Base-by-base conservation (phyloP, 2,113 vertebrate genomes). In the Nesospiza acunhae region DNA sequence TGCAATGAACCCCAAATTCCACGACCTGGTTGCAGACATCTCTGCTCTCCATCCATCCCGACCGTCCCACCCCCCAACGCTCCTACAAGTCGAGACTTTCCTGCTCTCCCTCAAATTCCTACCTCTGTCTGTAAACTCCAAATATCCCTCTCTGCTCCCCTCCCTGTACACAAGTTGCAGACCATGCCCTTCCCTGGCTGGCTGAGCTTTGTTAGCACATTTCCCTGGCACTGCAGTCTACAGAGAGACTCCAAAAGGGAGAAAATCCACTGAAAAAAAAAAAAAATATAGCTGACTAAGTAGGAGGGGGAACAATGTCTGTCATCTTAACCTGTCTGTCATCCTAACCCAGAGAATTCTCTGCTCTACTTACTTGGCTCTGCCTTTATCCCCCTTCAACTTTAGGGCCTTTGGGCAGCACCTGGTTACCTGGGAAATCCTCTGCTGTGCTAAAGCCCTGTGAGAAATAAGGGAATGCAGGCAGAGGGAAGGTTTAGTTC, bases 231-330 rank as follows among this genome's bases (percentile, higher is more conserved):
- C 23, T 13, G 31, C 67, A 75, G 55, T 41, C 50, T 30, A 70
- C 35, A 30, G 41, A 15, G 37, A 63, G 59, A 47, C 75, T 86
- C 67, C 7, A 0, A 63, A 74, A 70, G 75, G 46, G n/a, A 89
- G 83, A 75, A 96, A 94, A 96, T 94, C 60, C 73, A 84, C 64
- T 14, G 50, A 52, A 69, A 79, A 56, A 78, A 79, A 66, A 77
- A 79, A 74, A 60, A 39, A 12, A 70, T 86, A 89, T 5, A 72
- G 85, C 68, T 94, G 90, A 42, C 35, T 89, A 88, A 95, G 68
- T 70, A 86, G 85, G 42, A 86, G 68, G 10, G 47, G 47, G 80
- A 84, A 86, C 79, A 88, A 93, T 59, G 63, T 93, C 82, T 95
- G 72, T 88, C 86, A 41, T 88, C 88, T 79, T 69, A 87, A 67